Base-by-base conservation (phyloP, 2,888 invertebrate genomes). In the Polydrusus pterygomalis region DNA sequence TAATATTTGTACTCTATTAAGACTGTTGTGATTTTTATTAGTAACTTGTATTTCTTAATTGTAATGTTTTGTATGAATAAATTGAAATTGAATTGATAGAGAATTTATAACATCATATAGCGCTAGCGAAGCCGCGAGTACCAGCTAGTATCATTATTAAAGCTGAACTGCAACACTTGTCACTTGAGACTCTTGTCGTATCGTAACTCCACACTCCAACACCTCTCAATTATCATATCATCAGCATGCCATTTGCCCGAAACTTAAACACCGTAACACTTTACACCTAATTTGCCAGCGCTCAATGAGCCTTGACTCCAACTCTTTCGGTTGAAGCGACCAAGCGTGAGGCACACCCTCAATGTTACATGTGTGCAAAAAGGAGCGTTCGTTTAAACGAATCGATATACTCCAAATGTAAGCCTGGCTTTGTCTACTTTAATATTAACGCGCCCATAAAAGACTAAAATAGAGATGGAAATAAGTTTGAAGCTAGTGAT, bases 291-390 rank as follows among this genome's bases (percentile, higher is more conserved):
- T 75, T 75, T 70, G 60, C 40, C 25, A 18, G 40, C 47, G 65
- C 15, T 75, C 75, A 70, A 70, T 75, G 75, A 75, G 75, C 64
- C 75, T 75, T 75, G 45, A 43, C 68, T 68, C 20, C 54, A 51
- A 74, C 69, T 64, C 56, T 74, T 74, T 70, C 62, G 54, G 70
- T 54, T 8, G n/a, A 56, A 0, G 68, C 64, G 58, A 10, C 56
- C 64, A 51, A 72, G 54, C 72, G 58, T 72, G 65, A 63, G 51
- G 30, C 72, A 64, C 72, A 72, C 72, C 72, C 72, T 65, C 72
- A 43, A 54, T 34, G 43, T 65, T 18, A 9, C 65, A 47, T 62
- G 43, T 68, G 65, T 54, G 47, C 17, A 9, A 11, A 49, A 17
- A 15, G 11, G 17, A 15, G 11, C 13, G 17, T 38, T 60, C 58